These are phyloP conservation scores for Deroptyus accipitrinus DNA, from an alignment of 2,113 vertebrate genomes.

Conservation along the genomic window DNA sequence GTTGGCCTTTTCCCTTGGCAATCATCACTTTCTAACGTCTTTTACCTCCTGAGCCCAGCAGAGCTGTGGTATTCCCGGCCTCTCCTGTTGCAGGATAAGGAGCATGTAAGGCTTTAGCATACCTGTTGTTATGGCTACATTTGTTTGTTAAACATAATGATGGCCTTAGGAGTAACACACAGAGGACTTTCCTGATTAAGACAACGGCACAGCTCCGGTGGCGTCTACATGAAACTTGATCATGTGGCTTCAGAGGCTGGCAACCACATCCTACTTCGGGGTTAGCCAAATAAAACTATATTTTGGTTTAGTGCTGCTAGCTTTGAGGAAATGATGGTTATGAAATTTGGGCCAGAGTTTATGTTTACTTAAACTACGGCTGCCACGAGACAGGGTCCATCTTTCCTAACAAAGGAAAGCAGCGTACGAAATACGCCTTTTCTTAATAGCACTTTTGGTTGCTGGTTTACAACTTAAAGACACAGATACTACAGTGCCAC, in stretches of 20 bases:
- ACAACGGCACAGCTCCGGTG: conserved; percentile 54
- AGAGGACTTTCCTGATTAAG: conserved; percentile 54
- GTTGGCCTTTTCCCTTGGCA: neutral
- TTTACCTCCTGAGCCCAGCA: neutral
- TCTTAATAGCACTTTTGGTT: neutral
- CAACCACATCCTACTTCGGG: conserved; percentile 82
- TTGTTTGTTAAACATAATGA: conserved; percentile 67
- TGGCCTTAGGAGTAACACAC: neutral
- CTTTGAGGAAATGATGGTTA: conserved; percentile 80
- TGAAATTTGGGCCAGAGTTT: conserved; percentile 76
- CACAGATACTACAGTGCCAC: neutral
- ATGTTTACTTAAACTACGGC: conserved; percentile 78
- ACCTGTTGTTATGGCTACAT: conserved; percentile 64
- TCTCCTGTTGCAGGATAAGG: neutral
- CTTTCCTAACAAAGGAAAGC: conserved; percentile 52
- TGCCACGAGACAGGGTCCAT: conserved; percentile 65
- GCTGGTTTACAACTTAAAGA: conserved; percentile 39
- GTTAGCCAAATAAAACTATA: conserved; percentile 83
- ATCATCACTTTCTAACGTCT: neutral
- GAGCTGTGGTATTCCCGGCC: fast-evolving
- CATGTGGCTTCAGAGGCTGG: conserved; percentile 77
- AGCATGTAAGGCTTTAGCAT: neutral
- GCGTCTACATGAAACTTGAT: conserved; percentile 75
- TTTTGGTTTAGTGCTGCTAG: conserved; percentile 75
- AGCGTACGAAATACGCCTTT: neutral